Evolutionary conservation across 2,888 invertebrate genomes (phyloP), one percentile per base, ranked within the genome.

Genomic region (Diaprepes abbreviatus): DNA sequence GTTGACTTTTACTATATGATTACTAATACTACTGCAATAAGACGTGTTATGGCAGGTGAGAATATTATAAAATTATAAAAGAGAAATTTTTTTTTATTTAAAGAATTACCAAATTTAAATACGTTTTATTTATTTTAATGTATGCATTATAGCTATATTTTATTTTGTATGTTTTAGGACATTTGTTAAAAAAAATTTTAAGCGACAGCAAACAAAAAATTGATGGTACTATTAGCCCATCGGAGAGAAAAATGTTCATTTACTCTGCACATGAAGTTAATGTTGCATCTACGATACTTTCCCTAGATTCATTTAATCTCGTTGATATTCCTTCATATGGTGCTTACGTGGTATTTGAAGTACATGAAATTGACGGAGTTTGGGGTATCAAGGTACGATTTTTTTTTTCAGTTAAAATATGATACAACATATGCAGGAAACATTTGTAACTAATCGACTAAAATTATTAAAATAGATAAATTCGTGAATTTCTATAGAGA

Each of bases 151-250:
- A n/a, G n/a, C n/a, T n/a, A n/a, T n/a, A n/a, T n/a, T n/a, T n/a
- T n/a, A n/a, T n/a, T n/a, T n/a, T n/a, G n/a, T n/a, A 24, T 24
- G 3, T 36, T 40, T 40, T 54, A 63, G 64, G 64, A 7, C 33
- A 64, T 31, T 66, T 81, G 10, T 54, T 81, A 6, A 76, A 76
- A 66, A 81, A 80, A 70, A 77, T 81, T 10, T 62, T 81, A 16
- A 69, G 73, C 2, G 80, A 81, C 60, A 73, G 75, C 2, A 50
- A 72, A 21, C 57, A 48, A 1, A 80, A 79, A 74, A 76, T 78
- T 1, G 67, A 66, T 10, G 72, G 71, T 7, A 65, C 28, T 1
- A n/a, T 75, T 1, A 35, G 55, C 31, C 72, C 70, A 10, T 36
- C 43, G 10, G 17, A 40, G 19, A 71, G 69, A 38, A 75, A 76